Evolutionary conservation across 2,113 vertebrate genomes (phyloP).

Genomic region (Melanocharis versteri): DNA sequence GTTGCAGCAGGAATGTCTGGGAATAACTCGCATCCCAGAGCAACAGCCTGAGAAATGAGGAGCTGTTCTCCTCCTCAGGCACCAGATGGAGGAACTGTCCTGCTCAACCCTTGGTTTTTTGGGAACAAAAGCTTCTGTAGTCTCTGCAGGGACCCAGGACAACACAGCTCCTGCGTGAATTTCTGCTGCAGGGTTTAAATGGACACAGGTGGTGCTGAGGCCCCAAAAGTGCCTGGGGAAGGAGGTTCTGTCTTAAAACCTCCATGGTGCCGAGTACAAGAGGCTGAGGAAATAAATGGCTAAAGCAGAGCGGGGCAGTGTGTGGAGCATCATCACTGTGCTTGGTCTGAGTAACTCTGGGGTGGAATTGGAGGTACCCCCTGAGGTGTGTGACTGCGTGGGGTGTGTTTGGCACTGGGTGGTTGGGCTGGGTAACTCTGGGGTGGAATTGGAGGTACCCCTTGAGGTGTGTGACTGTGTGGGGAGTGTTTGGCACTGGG

Average conservation of each 20-base stretch:
- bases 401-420: background rate
- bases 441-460: no score
- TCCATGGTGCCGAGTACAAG: fast-evolving
- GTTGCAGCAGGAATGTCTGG: background rate
- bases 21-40: background rate
- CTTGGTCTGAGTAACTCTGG: background rate
- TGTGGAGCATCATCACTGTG: fast-evolving
- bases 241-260: background rate
- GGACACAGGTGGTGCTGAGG: background rate
- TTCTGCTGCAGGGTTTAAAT: background rate
- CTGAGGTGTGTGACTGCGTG: background rate
- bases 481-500: fast-evolving
- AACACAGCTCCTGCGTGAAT: fast-evolving
- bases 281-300: background rate
- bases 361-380: background rate
- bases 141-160: background rate
- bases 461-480: no score
- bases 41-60: background rate
- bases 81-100: background rate
- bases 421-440: fast-evolving
- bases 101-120: background rate
- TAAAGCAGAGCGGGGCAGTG: fast-evolving
- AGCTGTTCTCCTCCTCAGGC: background rate
- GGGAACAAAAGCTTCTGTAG: background rate
- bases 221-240: no score